A percentile compares a stretch with the other conserved stretches of the same genome.
phyloP scores from a whole-genome alignment of 2,113 vertebrate species.

The Peromyscus californicus region DNA sequence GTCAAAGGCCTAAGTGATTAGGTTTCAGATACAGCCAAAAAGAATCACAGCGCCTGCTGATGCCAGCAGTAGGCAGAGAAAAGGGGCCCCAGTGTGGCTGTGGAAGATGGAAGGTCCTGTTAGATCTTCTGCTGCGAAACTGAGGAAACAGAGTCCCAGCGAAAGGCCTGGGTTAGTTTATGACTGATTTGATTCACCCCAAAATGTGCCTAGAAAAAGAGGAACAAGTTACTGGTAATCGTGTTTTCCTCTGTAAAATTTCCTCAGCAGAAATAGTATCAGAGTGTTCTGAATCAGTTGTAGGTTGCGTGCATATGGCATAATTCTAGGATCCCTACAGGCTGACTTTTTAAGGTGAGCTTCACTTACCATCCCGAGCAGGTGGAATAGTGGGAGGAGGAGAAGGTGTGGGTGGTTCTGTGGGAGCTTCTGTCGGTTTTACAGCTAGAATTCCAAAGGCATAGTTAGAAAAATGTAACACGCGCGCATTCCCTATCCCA shows the following conservation, averaged over 20 bases:
- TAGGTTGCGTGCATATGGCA: background rate
- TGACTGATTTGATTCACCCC: background rate
- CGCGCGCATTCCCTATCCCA: background rate
- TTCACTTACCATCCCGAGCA: conserved; percentile 93
- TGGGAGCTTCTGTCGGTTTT: conserved; percentile 95
- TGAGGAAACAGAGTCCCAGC: background rate
- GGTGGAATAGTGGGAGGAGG: conserved; percentile 97
- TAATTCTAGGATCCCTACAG: background rate
- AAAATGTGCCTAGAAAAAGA: background rate
- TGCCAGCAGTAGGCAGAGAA: background rate
- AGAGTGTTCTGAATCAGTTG: background rate
- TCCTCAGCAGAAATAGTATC: background rate
- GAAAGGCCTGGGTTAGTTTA: background rate
- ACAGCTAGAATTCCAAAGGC: conserved; percentile 88
- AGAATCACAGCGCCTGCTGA: background rate
- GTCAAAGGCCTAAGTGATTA: background rate
- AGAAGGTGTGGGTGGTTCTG: conserved; percentile 93
- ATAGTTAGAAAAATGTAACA: conserved; percentile 46
- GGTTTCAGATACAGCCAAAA: background rate
- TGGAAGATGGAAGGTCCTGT: background rate
- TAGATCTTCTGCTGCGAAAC: background rate
- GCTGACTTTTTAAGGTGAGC: background rate
- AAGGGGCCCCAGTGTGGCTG: background rate
- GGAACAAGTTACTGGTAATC: background rate
- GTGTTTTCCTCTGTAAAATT: conserved; percentile 29